These are phyloP conservation scores for Bolinopsis microptera DNA, from an alignment of 37 sponge, comb jelly and placozoan genomes.

Conservation along the genomic window DNA sequence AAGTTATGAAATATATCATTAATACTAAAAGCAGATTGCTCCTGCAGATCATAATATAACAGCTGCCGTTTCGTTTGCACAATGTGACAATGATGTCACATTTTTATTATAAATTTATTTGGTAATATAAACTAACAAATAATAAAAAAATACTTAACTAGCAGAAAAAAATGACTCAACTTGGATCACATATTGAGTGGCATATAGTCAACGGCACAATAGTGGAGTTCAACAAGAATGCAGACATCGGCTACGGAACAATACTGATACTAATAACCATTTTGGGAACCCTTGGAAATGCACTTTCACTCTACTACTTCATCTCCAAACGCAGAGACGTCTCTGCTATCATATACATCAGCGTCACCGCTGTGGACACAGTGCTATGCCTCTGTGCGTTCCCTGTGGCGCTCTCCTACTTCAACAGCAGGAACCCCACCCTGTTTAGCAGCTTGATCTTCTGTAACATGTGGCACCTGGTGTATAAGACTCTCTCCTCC, in stretches of 20 bases:
- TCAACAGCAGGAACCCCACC: background rate
- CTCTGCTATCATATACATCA: background rate
- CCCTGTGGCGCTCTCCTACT: conserved; percentile 19
- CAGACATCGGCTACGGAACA: conserved; percentile 8
- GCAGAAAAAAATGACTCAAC: no score
- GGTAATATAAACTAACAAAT: no score
- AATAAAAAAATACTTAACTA: no score
- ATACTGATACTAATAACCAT: background rate
- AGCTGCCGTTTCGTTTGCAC: no score
- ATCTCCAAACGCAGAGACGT: background rate
- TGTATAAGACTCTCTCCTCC: background rate
- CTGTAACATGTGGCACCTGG: conserved; percentile 27
- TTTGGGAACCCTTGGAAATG: background rate
- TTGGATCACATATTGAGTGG: no score
- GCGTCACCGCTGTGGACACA: conserved; percentile 34
- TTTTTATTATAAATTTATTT: no score
- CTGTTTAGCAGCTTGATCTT: background rate
- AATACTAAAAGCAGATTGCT: no score
- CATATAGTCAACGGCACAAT: no score
- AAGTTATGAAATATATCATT: no score
- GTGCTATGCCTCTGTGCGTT: background rate
- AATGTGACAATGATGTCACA: no score
- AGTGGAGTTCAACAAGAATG: background rate
- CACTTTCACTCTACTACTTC: conserved; percentile 33
- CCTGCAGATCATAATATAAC: no score